A percentile compares a stretch with the other conserved stretches of the same genome.
phyloP scores from a whole-genome alignment of 2,113 vertebrate genomes.

The Ailurus styani region DNA sequence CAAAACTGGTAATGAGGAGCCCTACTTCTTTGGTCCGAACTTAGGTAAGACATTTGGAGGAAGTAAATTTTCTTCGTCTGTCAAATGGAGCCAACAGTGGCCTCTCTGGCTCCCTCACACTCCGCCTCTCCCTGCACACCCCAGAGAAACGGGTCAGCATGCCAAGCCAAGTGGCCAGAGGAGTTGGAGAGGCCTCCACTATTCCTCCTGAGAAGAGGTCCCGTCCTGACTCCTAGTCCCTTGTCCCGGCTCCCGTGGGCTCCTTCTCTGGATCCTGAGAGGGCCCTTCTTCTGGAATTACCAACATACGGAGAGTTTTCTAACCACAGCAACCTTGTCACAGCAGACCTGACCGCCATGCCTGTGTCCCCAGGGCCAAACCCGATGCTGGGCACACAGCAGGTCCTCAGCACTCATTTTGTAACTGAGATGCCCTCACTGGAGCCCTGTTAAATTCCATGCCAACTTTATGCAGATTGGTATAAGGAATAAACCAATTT shows the following conservation, averaged over 20 bases:
- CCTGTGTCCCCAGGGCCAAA: neutral
- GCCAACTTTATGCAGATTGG: neutral
- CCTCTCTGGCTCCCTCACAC: accelerated
- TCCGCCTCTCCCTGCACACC: neutral
- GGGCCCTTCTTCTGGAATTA: neutral
- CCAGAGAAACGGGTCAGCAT: neutral
- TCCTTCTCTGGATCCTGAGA: neutral
- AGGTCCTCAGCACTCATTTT: neutral
- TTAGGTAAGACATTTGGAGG: neutral
- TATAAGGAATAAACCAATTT: neutral
- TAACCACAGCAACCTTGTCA: neutral
- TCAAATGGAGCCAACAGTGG: neutral
- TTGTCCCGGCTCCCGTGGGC: neutral
- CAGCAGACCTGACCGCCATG: neutral
- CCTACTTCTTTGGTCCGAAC: neutral
- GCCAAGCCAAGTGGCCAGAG: no score
- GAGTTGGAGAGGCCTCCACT: neutral
- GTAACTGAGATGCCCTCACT: neutral
- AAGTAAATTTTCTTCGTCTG: neutral
- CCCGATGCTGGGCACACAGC: neutral
- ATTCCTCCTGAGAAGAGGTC: neutral
- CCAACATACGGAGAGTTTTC: neutral
- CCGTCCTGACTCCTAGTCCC: no score
- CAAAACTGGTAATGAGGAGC: neutral
- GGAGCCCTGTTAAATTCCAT: neutral